Evolutionary conservation across 2,113 vertebrate species (phyloP), one percentile per base, ranked within the genome.

Genomic region (Scartelaos histophorus): DNA sequence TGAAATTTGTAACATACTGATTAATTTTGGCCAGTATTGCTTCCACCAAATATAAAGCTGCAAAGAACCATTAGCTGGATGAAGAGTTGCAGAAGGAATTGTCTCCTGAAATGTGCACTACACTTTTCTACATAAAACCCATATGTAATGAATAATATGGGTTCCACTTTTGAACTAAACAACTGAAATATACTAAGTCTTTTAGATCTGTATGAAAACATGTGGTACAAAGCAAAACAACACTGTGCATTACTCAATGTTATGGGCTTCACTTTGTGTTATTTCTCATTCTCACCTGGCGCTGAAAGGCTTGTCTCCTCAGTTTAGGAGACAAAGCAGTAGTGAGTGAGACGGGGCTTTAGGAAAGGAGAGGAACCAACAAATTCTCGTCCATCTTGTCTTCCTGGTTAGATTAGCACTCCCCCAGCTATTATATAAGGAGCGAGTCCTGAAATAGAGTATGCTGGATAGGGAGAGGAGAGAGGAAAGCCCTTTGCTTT

Each of bases 311-410:
- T 69, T 85, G 86, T 88, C 86, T 74, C 76, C 69, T 78, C 67
- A 0, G 21, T 80, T 86, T 79, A 81, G 81, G 76, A 74, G 71
- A 81, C 0, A 60, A 79, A 73, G 70, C 73, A 13, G 70, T 64
- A 61, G 73, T 47, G n/a, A 78, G 22, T 47, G 17, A 57, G 60
- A 17, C 70, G 62, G 35, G 73, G 79, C 87, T 73, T 58, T 66
- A 69, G 82, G 82, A 86, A 87, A 60, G 22, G 15, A 64, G 19
- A 64, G 86, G 84, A 90, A 90, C 82, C 83, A 85, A 87, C 88
- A 91, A 85, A 89, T 89, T 92, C 83, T 89, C 86, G 82, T 87
- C 86, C 85, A 82, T 87, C 86, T 89, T 77, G 81, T 81, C 85
- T 89, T 82, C 67, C 82, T 75, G 78, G 84, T 79, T 69, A 67